Evolutionary conservation across 2,797 vertebrate species (phyloP), one percentile per base, ranked within the genome.

Genomic region (Glossophaga mutica): DNA sequence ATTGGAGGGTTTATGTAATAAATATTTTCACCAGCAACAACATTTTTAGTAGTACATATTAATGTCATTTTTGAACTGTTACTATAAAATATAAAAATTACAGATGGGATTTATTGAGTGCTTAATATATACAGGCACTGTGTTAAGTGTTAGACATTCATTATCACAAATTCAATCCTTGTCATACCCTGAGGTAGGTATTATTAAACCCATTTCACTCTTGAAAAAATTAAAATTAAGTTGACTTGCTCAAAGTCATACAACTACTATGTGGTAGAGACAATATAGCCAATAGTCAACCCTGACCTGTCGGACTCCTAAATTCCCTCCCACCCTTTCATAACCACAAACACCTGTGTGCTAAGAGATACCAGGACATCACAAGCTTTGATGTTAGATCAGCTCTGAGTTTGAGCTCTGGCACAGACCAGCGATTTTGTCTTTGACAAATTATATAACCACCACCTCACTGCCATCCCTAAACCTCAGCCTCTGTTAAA

Each of bases 81-180:
- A 82, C 46, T 71, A 77, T 82, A 65, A 92, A 95, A 94, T 90
- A 94, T 42, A 85, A 95, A 79, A 88, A 79, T 52, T 76, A 32
- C 21, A 84, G 39, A 57, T 55, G 26, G 37, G 14, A 68, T 74
- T 87, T 90, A 74, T 34, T 15, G 24, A 90, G 44, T 6, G 22
- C 18, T 88, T 42, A 62, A 21, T 67, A 46, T 48, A 18, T 77
- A 50, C 26, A 86, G 55, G 68, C 68, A 81, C 21, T 82, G 18
- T 79, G 39, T 86, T 57, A 65, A 82, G 46, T n/a, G 57, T 22
- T 92, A 32, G 65, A 39, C 11, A 48, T 87, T 9, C 19, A 82
- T 57, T 88, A 83, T 59, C 37, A 82, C 50, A 82, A n/a, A 65
- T 76, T 79, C 24, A 92, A 44, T 71, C 19, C 24, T 90, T 32